Conservation (phyloP, 2,888 invertebrate genomes). For the Escarpia spicata region DNA sequence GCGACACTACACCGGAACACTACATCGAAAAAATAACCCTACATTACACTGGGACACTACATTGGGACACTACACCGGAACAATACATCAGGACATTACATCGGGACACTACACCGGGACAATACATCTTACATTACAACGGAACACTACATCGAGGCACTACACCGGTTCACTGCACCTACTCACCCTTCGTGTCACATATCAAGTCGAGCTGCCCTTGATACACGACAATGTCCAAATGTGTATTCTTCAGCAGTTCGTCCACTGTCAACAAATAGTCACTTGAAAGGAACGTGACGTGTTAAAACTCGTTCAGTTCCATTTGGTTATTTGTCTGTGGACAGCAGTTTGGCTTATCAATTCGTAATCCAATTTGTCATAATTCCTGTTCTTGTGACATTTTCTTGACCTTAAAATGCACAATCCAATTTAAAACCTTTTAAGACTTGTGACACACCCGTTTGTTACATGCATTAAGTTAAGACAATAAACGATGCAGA, state of each 20-base stretch:
- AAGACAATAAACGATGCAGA: not conserved
- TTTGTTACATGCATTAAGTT: not conserved
- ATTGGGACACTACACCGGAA: too few species aligned
- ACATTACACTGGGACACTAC: too few species aligned
- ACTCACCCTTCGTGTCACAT: conserved; percentile 42
- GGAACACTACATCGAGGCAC: not conserved
- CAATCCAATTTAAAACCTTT: too few species aligned
- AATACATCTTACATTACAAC: too few species aligned
- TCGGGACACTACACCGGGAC: too few species aligned
- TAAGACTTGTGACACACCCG: too few species aligned
- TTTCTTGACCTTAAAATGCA: too few species aligned
- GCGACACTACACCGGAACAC: too few species aligned
- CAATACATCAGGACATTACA: too few species aligned
- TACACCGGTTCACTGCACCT: not conserved
- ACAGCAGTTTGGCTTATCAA: not conserved
- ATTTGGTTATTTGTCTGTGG: not conserved
- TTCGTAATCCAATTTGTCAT: not conserved
- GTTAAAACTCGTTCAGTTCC: not conserved
- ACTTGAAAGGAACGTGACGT: not conserved
- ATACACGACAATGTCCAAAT: conserved; percentile 41
- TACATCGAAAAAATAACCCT: too few species aligned
- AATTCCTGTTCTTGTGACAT: too few species aligned
- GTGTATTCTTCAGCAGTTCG: conserved; percentile 37
- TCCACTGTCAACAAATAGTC: conserved; percentile 36
- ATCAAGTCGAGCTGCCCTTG: conserved; percentile 47